Percentiles rank a stretch among this genome's conserved stretches.
Conservation (phyloP, 2,113 vertebrate species). For the Ellobius talpinus region DNA sequence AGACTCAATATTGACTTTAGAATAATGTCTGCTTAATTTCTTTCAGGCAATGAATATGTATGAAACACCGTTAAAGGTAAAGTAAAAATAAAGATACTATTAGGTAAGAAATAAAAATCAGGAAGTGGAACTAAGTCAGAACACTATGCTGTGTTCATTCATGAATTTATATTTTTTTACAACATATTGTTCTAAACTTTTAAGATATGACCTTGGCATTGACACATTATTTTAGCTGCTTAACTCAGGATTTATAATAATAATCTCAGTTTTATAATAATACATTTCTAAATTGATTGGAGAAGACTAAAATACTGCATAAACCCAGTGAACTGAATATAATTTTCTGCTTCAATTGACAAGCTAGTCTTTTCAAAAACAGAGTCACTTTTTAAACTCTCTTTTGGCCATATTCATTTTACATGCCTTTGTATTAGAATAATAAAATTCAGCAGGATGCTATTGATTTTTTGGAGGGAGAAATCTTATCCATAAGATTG, state of each 20-base stretch:
- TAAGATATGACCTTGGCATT: conserved; percentile 63
- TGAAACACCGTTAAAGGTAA: conserved; percentile 73
- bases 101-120: conserved; percentile 76
- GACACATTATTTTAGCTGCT: conserved; percentile 67
- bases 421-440: conserved; percentile 72
- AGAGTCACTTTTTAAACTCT: conserved; percentile 67
- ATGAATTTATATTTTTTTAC: conserved; percentile 49
- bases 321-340: conserved; percentile 73
- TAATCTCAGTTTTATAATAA: conserved; percentile 79
- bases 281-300: conserved; percentile 30
- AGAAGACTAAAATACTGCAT: conserved; percentile 76
- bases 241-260: conserved; percentile 72
- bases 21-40: conserved; percentile 82
- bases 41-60: conserved; percentile 84
- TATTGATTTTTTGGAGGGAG: conserved; percentile 72
- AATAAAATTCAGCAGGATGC: conserved; percentile 71
- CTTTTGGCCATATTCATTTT: conserved; percentile 71
- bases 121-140: conserved; percentile 56
- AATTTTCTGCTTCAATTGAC: conserved; percentile 85
- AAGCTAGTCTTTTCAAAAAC: conserved; percentile 77
- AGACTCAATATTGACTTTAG: conserved; percentile 88
- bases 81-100: conserved; percentile 72
- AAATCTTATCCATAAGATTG: conserved; percentile 58
- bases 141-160: conserved; percentile 37
- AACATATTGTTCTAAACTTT: conserved; percentile 46